phyloP scores from a whole-genome alignment of 2,113 vertebrate genomes.

The Scartelaos histophorus region DNA sequence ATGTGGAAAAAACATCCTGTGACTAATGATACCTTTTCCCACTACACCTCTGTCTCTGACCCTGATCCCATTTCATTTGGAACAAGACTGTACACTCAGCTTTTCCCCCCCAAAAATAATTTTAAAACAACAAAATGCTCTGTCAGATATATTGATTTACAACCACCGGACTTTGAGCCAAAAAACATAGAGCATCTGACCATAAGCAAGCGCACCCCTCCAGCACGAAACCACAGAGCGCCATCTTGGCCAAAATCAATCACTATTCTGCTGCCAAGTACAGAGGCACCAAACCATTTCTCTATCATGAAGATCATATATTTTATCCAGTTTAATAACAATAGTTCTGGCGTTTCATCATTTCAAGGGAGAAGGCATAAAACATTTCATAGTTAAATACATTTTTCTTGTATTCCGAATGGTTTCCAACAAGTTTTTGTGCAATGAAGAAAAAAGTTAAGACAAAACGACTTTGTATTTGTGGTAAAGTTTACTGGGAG shows the following conservation, averaged over 20 bases:
- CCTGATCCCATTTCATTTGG: background rate
- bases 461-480: too few relatives aligned
- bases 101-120: background rate
- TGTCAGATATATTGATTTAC: conserved; percentile 19
- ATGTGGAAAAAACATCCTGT: background rate
- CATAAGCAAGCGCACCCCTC: conserved; percentile 19
- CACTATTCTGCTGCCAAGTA: conserved; percentile 1
- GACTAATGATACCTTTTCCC: background rate
- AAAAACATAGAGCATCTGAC: conserved; percentile 27
- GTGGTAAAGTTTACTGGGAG: too few relatives aligned
- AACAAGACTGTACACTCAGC: conserved; percentile 15
- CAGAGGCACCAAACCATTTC: conserved; percentile 4
- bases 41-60: background rate
- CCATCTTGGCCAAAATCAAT: conserved; percentile 21
- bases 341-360: too few relatives aligned
- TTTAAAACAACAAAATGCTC: conserved; percentile 28
- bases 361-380: too few relatives aligned
- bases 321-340: background rate
- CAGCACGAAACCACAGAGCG: conserved; percentile 25
- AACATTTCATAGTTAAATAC: too few relatives aligned
- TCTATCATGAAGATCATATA: background rate
- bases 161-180: conserved; percentile 9
- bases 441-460: too few relatives aligned
- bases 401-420: too few relatives aligned
- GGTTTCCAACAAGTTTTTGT: too few relatives aligned